Evolutionary conservation across 2,888 invertebrate genomes (phyloP).

Genomic region (Odontomyia ornata): DNA sequence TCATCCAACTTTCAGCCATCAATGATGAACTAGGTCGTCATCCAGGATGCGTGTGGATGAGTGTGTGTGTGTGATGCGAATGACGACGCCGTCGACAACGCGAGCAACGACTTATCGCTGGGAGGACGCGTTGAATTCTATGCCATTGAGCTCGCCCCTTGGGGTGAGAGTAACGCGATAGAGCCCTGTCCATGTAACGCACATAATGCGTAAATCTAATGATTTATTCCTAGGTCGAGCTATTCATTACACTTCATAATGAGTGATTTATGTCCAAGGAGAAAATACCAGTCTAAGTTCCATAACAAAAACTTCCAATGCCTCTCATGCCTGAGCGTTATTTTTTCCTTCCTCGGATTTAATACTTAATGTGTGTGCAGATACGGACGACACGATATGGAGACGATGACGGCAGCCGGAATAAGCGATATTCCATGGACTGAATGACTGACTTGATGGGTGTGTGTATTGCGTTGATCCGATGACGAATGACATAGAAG

Average conservation of each 20-base stretch:
- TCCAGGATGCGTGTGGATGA: not conserved
- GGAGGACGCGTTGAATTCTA: not conserved
- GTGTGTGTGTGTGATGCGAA: not conserved
- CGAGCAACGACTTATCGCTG: not conserved
- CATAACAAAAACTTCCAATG: constrained; percentile 31
- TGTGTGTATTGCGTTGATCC: constrained; percentile 27
- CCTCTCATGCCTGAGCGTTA: not conserved
- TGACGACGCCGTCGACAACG: not conserved
- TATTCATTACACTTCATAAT: constrained; percentile 66
- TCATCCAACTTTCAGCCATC: constrained; percentile 31
- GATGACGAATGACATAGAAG: constrained; percentile 28
- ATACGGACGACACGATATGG: constrained; percentile 4
- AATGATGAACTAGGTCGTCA: constrained; percentile 28
- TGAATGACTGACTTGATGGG: not conserved
- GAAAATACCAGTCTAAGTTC: constrained; percentile 45
- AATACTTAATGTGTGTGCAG: constrained; percentile 30
- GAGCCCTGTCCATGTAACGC: constrained; percentile 53
- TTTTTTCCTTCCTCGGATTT: constrained; percentile 35
- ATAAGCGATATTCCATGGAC: not conserved
- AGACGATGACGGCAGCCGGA: not conserved
- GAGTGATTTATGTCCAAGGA: constrained; percentile 64
- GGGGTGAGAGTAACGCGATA: constrained; percentile 47
- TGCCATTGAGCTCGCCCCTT: not conserved
- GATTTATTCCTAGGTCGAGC: constrained; percentile 65
- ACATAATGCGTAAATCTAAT: constrained; percentile 58